These are phyloP conservation scores for Montifringilla adamsi DNA, from an alignment of 2,113 vertebrate species.

Conservation along the genomic window DNA sequence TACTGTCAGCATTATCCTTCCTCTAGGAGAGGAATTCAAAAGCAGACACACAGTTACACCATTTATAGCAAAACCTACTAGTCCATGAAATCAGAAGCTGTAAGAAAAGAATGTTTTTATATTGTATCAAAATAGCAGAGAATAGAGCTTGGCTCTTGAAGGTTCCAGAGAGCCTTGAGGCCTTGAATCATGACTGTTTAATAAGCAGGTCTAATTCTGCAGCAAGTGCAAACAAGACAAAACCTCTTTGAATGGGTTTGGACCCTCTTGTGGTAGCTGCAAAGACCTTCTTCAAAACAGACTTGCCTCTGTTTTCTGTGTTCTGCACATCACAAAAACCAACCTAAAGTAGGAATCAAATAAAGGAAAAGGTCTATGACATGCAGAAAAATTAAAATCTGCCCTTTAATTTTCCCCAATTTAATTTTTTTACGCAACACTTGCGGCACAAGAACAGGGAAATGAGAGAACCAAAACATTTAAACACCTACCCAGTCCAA, in stretches of 20 bases:
- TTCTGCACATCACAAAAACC: not conserved
- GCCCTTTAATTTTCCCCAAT: not conserved
- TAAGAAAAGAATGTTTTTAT: not conserved
- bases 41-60: not conserved
- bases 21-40: not conserved
- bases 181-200: not conserved
- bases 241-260: not conserved
- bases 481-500: not conserved
- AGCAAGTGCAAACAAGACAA: not conserved
- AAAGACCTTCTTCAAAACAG: not conserved
- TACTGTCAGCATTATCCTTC: slow-evolving; percentile 27
- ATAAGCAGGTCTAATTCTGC: slow-evolving; percentile 12
- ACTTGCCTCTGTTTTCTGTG: not conserved
- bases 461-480: not conserved
- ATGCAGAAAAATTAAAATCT: not conserved
- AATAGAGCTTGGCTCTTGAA: not conserved
- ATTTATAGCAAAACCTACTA: not conserved
- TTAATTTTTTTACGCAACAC: not conserved
- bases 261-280: not conserved
- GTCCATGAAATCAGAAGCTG: slow-evolving; percentile 29
- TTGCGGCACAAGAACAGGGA: not conserved
- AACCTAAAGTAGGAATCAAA: not conserved
- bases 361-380: not conserved
- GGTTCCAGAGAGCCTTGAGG: not conserved
- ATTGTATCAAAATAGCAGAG: not conserved